Evolutionary conservation across 2,888 invertebrate genomes (phyloP).

Genomic region (Spialia ferax): DNA sequence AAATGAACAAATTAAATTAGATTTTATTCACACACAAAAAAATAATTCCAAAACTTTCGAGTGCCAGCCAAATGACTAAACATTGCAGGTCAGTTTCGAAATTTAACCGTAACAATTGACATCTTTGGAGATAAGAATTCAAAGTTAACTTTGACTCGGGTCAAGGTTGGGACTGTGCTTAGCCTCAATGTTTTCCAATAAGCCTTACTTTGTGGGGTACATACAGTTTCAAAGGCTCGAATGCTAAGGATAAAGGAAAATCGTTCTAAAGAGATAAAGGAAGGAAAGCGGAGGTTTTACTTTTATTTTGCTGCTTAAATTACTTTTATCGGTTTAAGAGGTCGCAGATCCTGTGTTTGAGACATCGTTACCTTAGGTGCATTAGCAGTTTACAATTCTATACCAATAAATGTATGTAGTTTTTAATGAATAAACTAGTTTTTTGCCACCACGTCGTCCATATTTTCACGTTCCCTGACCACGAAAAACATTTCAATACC

Average conservation of each 20-base stretch:
- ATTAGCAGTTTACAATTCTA: no score
- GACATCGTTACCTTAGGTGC: not conserved
- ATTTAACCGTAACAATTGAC: not conserved
- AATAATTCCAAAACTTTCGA: no score
- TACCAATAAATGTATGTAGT: no score
- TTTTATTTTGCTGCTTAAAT: not conserved
- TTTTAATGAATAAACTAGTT: no score
- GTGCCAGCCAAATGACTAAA: no score
- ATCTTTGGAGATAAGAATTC: slow-evolving; percentile 1
- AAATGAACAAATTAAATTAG: no score
- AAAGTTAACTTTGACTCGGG: slow-evolving; percentile 8
- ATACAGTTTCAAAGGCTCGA: no score
- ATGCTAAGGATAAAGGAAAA: slow-evolving; percentile 14
- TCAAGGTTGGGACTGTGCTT: slow-evolving; percentile 19
- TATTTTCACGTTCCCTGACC: no score
- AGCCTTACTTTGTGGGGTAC: slow-evolving; percentile 2
- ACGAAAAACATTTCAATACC: no score
- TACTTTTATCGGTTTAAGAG: not conserved
- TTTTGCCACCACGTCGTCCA: no score
- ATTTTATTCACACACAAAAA: no score
- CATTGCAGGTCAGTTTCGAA: not conserved
- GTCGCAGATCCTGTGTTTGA: not conserved
- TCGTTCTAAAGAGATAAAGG: slow-evolving; percentile 16
- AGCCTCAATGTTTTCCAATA: slow-evolving; percentile 19
- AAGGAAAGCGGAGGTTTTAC: slow-evolving; percentile 2